Evolutionary conservation across 2,888 invertebrate species (phyloP).

Genomic region (Priocnemis perturbator): DNA sequence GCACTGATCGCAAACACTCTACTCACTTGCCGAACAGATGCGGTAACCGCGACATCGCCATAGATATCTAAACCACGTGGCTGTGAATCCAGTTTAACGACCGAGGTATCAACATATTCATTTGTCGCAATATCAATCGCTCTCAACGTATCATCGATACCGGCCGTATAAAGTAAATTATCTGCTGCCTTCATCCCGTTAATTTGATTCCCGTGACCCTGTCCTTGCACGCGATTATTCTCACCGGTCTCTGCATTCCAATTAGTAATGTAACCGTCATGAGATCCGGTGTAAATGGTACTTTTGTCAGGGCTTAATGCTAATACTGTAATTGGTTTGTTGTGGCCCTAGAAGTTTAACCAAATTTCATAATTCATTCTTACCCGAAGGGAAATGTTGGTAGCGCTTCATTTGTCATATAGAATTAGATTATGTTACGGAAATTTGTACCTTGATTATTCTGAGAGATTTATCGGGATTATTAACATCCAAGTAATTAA

Average conservation of each 20-base stretch:
- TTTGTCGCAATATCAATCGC: constrained; percentile 75
- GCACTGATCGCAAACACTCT: not conserved
- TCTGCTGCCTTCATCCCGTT: constrained; percentile 88
- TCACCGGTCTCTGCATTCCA: constrained; percentile 91
- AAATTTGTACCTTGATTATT: constrained; percentile 87
- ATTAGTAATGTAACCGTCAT: constrained; percentile 91
- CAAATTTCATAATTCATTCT: not conserved
- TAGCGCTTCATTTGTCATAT: no score
- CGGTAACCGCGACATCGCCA: constrained; percentile 84
- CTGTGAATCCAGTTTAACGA: constrained; percentile 90
- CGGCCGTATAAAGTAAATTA: constrained; percentile 87
- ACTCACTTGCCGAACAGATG: constrained; percentile 90
- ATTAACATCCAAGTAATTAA: constrained; percentile 93
- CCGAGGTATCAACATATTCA: constrained; percentile 80
- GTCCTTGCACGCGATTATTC: constrained; percentile 87
- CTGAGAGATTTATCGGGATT: constrained; percentile 88
- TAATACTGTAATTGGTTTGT: constrained; percentile 96
- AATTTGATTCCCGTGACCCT: constrained; percentile 97
- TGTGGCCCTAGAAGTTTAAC: constrained; percentile 85
- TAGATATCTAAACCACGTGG: constrained; percentile 90
- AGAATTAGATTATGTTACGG: no score
- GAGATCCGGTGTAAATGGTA: constrained; percentile 93
- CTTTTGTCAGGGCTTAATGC: constrained; percentile 84
- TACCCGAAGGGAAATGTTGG: no score
- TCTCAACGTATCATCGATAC: constrained; percentile 95